phyloP scores from a whole-genome alignment of 2,113 vertebrate genomes.

The Ovis aries region ARS-UI_Ramb_v3.0 NC_056058.1:47651501-47652000 shows the following conservation, averaged over 20 bases:
- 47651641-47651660: neutral
- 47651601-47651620: neutral
- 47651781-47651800: neutral
- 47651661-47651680: neutral
- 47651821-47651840: neutral
- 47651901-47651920: neutral
- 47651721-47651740: neutral
- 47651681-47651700: neutral
- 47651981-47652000: neutral
- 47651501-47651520: neutral
- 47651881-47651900: neutral
- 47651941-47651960: neutral
- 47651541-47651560: neutral
- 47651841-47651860: neutral
- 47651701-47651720: neutral
- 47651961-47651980: neutral
- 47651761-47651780: neutral
- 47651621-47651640: neutral
- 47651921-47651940: neutral
- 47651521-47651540: neutral
- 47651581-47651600: neutral
- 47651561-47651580: neutral
- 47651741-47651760: neutral
- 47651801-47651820: neutral
- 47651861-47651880: neutral